Conservation (phyloP, 1,140 invertebrate species). For the Streblospio benedicti region DNA sequence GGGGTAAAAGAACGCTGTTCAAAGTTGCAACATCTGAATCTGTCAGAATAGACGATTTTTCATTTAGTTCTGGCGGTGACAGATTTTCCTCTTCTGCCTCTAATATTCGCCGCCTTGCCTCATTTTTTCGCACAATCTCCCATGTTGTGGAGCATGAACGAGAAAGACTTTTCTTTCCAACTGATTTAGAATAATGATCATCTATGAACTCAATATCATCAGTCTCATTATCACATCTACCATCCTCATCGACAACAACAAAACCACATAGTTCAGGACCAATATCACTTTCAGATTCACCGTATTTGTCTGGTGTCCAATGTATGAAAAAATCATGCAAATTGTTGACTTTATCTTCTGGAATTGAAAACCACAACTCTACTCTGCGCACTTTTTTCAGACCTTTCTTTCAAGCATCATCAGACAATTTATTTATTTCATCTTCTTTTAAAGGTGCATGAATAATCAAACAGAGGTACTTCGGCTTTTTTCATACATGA, state of each 20-base stretch:
- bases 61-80: constrained; percentile 74
- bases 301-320: constrained; percentile 86
- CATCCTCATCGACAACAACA: constrained; percentile 71
- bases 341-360: constrained; percentile 84
- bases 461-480: constrained; percentile 71
- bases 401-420: constrained; percentile 89
- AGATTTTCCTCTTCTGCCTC: constrained; percentile 53
- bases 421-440: constrained; percentile 71
- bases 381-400: constrained; percentile 60
- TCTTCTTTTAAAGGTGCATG: constrained; percentile 76
- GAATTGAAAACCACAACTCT: constrained; percentile 94
- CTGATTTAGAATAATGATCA: too few relatives aligned
- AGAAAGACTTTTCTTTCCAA: too few relatives aligned
- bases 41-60: too few relatives aligned
- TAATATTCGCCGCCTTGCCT: constrained; percentile 40
- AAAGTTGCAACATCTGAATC: too few relatives aligned
- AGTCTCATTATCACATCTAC: constrained; percentile 75
- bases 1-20: constrained; percentile 69
- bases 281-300: constrained; percentile 76
- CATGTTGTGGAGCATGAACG: too few relatives aligned
- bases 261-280: constrained; percentile 70
- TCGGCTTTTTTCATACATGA: constrained; percentile 66
- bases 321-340: constrained; percentile 87
- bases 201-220: too few relatives aligned
- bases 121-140: constrained; percentile 42